These are phyloP conservation scores for Chromobotia macracanthus DNA, from an alignment of 2,797 vertebrate species.

Conservation along the genomic window DNA sequence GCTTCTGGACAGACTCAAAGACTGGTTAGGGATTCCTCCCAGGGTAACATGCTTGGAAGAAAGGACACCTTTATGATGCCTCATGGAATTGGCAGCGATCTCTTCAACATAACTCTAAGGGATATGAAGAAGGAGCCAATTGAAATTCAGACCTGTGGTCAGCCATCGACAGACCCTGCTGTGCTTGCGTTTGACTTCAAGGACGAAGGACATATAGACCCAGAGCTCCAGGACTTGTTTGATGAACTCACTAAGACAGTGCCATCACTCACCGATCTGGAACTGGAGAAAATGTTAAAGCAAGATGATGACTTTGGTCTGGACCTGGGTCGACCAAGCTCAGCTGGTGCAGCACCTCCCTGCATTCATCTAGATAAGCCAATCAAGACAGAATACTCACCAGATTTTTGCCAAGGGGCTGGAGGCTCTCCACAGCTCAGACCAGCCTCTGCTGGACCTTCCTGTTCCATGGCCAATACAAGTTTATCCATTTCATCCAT, in stretches of 20 bases:
- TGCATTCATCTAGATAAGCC: conserved; percentile 86
- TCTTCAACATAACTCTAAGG: conserved; percentile 90
- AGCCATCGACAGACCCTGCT: conserved; percentile 76
- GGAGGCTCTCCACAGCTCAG: conserved; percentile 85
- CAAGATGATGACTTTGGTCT: conserved; percentile 89
- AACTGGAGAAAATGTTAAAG: conserved; percentile 97
- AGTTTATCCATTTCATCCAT: conserved; percentile 81
- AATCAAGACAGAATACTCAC: conserved; percentile 91
- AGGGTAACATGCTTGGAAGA: conserved; percentile 77
- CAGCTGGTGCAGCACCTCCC: conserved; percentile 78
- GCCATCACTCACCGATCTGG: conserved; percentile 91
- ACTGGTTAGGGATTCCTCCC: conserved; percentile 75
- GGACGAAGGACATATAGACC: conserved; percentile 91
- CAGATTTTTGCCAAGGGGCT: conserved; percentile 80
- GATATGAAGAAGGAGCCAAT: conserved; percentile 94
- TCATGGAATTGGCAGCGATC: conserved; percentile 79
- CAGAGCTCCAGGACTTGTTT: conserved; percentile 96
- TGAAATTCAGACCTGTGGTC: conserved; percentile 86
- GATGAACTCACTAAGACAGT: conserved; percentile 95
- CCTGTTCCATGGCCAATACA: conserved; percentile 82
- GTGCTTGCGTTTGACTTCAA: conserved; percentile 84
- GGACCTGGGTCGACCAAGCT: conserved; percentile 88
- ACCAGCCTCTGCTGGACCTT: conserved; percentile 89
- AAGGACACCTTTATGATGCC: conserved; percentile 78
- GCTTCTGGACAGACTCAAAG: conserved; percentile 76